phyloP scores from a whole-genome alignment of 2,113 vertebrate species.

The Dunckerocampus dactyliophorus region DNA sequence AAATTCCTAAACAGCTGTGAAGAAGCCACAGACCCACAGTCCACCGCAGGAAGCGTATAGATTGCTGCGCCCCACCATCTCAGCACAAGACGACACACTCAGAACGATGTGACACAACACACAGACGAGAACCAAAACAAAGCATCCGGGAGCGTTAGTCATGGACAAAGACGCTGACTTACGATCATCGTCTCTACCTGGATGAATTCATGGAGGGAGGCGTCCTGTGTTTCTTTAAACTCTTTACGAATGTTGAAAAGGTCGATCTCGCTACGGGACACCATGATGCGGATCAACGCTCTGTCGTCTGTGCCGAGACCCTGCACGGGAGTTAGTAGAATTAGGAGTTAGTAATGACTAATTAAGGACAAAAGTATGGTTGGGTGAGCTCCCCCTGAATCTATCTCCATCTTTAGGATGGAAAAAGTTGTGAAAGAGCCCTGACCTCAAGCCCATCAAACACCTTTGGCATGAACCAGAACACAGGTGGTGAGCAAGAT shows the following conservation, averaged over 20 bases:
- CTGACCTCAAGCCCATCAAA: too few species aligned
- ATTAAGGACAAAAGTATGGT: too few species aligned
- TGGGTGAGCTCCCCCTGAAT: too few species aligned
- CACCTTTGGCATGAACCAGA: too few species aligned
- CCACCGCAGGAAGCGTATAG: conserved; percentile 64
- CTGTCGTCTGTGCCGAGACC: conserved; percentile 91
- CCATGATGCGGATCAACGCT: conserved; percentile 90
- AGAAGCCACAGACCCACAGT: conserved; percentile 51
- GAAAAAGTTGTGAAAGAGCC: too few species aligned
- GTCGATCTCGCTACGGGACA: conserved; percentile 89
- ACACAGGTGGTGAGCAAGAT: too few species aligned
- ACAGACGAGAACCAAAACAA: conserved; percentile 21
- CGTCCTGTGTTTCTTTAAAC: conserved; percentile 87
- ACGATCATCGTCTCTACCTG: conserved; percentile 82
- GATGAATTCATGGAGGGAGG: conserved; percentile 86
- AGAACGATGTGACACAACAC: conserved; percentile 27
- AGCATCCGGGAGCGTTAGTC: conserved; percentile 32
- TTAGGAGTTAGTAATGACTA: too few species aligned
- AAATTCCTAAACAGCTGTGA: conserved; percentile 80
- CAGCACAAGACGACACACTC: conserved; percentile 46
- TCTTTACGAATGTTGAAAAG: conserved; percentile 89
- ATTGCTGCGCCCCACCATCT: conserved; percentile 42
- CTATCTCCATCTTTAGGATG: too few species aligned
- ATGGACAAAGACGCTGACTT: conserved; percentile 55
- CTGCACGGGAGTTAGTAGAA: conserved; percentile 55